Evolutionary conservation across 2,797 vertebrate genomes (phyloP).

Genomic region (Kryptopterus vitreolus): DNA sequence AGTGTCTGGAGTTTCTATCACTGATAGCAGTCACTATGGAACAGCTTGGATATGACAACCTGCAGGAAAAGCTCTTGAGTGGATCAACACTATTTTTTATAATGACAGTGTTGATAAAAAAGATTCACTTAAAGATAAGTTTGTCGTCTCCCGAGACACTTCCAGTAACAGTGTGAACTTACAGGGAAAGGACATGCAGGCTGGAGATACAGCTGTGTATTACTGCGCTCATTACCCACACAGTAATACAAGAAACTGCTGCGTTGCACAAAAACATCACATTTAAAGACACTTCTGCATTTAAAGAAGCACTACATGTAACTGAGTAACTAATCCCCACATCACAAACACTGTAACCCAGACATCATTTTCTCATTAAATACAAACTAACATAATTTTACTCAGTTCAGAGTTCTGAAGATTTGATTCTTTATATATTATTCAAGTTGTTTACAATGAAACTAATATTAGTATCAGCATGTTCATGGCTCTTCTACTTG

Average conservation of each 20-base stretch:
- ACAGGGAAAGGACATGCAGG: slow-evolving; percentile 15
- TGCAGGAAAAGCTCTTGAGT: slow-evolving; percentile 23
- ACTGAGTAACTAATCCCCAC: no score
- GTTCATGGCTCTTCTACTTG: background rate
- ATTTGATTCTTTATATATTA: no score
- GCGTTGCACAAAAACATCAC: background rate
- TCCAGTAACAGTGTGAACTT: slow-evolving; percentile 17
- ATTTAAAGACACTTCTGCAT: no score
- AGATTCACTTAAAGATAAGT: slow-evolving; percentile 22
- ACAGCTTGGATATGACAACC: slow-evolving; percentile 33
- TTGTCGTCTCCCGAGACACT: background rate
- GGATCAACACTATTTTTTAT: background rate
- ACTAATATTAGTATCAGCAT: no score
- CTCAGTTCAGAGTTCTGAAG: no score
- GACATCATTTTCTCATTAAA: no score
- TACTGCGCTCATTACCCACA: accelerated
- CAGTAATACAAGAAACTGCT: background rate
- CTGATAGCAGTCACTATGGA: slow-evolving; percentile 15
- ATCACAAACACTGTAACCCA: no score
- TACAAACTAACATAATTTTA: no score
- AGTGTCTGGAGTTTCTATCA: slow-evolving; percentile 33
- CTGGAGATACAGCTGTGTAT: slow-evolving; percentile 53
- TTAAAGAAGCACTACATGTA: no score
- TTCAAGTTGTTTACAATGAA: no score
- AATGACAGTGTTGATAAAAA: background rate